Percentiles rank a stretch among this genome's conserved stretches.
Conservation (phyloP, 2,113 vertebrate species). For the Ondatra zibethicus region DNA sequence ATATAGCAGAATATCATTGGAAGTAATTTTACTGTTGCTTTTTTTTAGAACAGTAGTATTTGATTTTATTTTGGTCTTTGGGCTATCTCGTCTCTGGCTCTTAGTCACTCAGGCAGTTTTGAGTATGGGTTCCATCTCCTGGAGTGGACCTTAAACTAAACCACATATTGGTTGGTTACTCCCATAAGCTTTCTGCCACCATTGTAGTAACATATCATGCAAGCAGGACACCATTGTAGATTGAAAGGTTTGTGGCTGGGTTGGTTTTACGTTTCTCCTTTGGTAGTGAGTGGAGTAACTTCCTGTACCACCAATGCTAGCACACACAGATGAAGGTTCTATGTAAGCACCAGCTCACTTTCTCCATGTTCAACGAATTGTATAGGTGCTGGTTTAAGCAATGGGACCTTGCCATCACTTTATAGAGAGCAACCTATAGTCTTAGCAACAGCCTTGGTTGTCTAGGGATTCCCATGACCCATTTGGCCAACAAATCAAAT, state of each 20-base stretch:
- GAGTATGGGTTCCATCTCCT: neutral
- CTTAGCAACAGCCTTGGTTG: neutral
- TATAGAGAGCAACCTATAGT: neutral
- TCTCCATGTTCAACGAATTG: neutral
- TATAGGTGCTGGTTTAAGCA: neutral
- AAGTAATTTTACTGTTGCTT: neutral
- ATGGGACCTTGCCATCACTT: neutral
- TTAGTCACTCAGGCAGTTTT: neutral
- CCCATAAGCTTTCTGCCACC: neutral
- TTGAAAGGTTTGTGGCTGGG: neutral
- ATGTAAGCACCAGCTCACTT: neutral
- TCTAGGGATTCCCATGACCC: neutral
- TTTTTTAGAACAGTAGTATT: neutral
- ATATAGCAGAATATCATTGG: neutral
- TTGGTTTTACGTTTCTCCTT: neutral
- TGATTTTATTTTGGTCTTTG: neutral
- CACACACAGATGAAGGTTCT: neutral
- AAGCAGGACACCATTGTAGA: neutral
- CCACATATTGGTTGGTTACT: neutral
- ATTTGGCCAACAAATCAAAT: neutral
- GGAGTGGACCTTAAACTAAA: neutral
- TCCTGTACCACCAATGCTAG: too few relatives aligned
- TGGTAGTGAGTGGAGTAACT: neutral
- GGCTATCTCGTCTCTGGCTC: neutral
- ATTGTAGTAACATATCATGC: neutral